These are phyloP conservation scores for Brenthis ino DNA, from an alignment of 2,888 invertebrate species.

Conservation along the genomic window DNA sequence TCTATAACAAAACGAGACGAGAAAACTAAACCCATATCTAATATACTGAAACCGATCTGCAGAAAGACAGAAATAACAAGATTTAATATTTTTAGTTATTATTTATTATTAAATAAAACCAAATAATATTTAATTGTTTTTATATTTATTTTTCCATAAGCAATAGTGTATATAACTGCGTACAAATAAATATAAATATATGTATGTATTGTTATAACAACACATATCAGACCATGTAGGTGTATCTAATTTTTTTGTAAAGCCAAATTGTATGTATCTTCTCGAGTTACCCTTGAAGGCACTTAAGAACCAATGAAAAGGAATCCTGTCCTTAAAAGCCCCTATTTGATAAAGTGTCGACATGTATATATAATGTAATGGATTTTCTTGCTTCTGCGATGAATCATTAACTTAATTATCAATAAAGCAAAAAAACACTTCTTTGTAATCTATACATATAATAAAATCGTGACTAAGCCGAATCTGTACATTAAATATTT, in stretches of 20 bases:
- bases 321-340: slow-evolving; percentile 16
- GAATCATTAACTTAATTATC: slow-evolving; percentile 5
- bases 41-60: too few relatives aligned
- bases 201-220: too few relatives aligned
- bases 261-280: neutral
- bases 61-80: too few relatives aligned
- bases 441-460: neutral
- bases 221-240: neutral
- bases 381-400: slow-evolving; percentile 9
- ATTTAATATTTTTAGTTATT: too few relatives aligned
- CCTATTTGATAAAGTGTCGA: slow-evolving; percentile 18
- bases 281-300: slow-evolving; percentile 18
- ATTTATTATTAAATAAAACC: too few relatives aligned
- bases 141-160: too few relatives aligned
- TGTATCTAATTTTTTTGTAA: slow-evolving; percentile 22
- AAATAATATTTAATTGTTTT: too few relatives aligned
- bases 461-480: too few relatives aligned
- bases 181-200: too few relatives aligned
- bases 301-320: slow-evolving; percentile 23
- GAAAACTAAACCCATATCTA: neutral
- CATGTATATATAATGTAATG: slow-evolving; percentile 3
- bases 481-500: too few relatives aligned
- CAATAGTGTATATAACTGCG: too few relatives aligned
- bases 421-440: neutral
- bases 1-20: slow-evolving; percentile 4